Base-by-base conservation (phyloP, 2,113 vertebrate genomes). In the Coreoperca whiteheadi region DNA sequence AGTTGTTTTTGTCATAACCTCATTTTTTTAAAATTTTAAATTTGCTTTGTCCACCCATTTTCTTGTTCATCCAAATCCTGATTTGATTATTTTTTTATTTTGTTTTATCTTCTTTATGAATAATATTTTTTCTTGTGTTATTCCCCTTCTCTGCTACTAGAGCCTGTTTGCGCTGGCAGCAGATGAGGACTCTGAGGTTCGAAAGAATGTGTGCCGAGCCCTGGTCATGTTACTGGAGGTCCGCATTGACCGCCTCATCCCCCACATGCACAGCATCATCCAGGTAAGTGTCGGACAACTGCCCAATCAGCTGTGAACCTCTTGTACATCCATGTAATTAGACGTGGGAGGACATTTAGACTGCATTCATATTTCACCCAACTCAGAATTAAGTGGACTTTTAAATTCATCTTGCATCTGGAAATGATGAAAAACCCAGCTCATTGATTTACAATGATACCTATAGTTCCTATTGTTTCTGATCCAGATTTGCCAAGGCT, bases 241-340 rank as follows among this genome's bases (percentile, higher is more conserved):
- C 79, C 96, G 98, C 7, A 97, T 98, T 0, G 98, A 99, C 89
- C 95, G 97, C 18, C 96, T 98, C 11, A 98, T 98, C 79, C 98
- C 97, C 0, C 98, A 99, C 91, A 98, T 98, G 97, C 97, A 98
- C 93, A 99, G 97, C 93, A 98, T 98, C 86, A 97, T 99, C 82
- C 97, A 98, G 96, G 97, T 98, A 66, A 74, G 51, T 34, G 14
- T 23, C 37, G 30, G 3, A 34, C 37, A 25, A 18, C 25, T 41
- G 11, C 32, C 9, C 12, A 14, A 6, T 48, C 30, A 23, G 21
- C 43, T 59, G 51, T 39, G 11, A 10, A 2, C 50, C 51, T 16
- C 16, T 1, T 21, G 34, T 12, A 18, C 4, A 0, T 54, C 8
- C 28, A 15, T 8, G 6, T 20, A 32, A 11, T 25, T 18, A 3